Percentiles rank a stretch among this genome's conserved stretches.
Evolutionary conservation across 92 coral and sea anemone species (phyloP).

Genomic region (Porites cylindrica): DNA sequence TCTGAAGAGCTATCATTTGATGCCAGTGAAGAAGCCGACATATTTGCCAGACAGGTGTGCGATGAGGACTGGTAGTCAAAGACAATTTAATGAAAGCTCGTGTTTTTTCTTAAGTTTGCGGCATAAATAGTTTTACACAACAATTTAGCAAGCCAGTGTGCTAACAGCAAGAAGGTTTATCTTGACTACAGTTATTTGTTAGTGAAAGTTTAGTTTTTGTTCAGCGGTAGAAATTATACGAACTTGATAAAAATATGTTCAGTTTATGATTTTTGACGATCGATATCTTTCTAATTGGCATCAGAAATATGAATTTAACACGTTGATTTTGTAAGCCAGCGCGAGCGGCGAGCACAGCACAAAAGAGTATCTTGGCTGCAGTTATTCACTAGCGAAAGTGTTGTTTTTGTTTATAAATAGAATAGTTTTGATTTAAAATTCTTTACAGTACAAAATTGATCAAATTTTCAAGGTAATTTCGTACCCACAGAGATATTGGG

Average conservation of each 20-base stretch:
- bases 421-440: conserved; percentile 17
- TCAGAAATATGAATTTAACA: conserved; percentile 26
- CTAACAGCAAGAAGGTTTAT: conserved; percentile 16
- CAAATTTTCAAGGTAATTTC: conserved; percentile 19
- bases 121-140: conserved; percentile 7
- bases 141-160: conserved; percentile 11
- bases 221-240: conserved; percentile 2
- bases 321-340: conserved; percentile 29
- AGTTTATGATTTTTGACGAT: neutral
- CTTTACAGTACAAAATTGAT: conserved; percentile 18
- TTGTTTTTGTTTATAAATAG: neutral
- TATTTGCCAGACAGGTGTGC: conserved; percentile 30
- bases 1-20: conserved; percentile 7
- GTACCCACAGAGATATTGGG: conserved; percentile 42
- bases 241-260: conserved; percentile 24
- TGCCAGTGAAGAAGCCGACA: conserved; percentile 41
- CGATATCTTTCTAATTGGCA: conserved; percentile 34
- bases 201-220: conserved; percentile 27
- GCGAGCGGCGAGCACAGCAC: conserved; percentile 23
- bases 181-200: conserved; percentile 34
- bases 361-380: conserved; percentile 36
- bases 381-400: neutral
- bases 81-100: conserved; percentile 24
- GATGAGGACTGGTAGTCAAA: conserved; percentile 19
- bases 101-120: neutral